Percentiles rank a stretch among this genome's conserved stretches.
These are phyloP conservation scores for Nothocercus nigrocapillus DNA, from an alignment of 2,113 vertebrate genomes.

Conservation along the genomic window DNA sequence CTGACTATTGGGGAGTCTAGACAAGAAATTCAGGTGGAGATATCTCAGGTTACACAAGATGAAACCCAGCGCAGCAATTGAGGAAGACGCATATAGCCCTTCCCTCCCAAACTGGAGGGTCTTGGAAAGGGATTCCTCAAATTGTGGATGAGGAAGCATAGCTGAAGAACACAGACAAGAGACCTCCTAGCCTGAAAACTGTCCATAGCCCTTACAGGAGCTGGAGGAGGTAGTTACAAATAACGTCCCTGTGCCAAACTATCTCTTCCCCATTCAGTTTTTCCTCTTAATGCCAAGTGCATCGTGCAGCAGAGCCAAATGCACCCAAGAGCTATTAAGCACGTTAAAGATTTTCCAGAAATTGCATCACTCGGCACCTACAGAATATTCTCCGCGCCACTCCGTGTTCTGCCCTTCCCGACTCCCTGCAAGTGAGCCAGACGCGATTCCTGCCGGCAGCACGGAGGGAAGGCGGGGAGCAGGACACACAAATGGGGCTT, in stretches of 20 bases:
- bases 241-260: background rate
- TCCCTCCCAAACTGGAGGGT: background rate
- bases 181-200: background rate
- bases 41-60: background rate
- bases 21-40: background rate
- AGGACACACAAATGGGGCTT: fast-evolving
- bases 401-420: background rate
- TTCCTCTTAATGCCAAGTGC: background rate
- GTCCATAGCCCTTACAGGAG: background rate
- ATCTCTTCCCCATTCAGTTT: background rate
- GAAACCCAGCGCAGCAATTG: background rate
- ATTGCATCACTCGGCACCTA: background rate
- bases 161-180: background rate
- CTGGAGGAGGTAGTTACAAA: no score
- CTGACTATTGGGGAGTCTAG: background rate
- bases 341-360: background rate
- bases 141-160: fast-evolving
- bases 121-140: background rate
- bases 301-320: background rate
- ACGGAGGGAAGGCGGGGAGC: fast-evolving
- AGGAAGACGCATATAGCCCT: background rate
- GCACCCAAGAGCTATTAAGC: background rate
- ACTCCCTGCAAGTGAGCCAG: fast-evolving
- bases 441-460: fast-evolving
- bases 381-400: background rate